Evolutionary conservation across 2,113 vertebrate genomes (phyloP).

Genomic region (Raja brachyura): DNA sequence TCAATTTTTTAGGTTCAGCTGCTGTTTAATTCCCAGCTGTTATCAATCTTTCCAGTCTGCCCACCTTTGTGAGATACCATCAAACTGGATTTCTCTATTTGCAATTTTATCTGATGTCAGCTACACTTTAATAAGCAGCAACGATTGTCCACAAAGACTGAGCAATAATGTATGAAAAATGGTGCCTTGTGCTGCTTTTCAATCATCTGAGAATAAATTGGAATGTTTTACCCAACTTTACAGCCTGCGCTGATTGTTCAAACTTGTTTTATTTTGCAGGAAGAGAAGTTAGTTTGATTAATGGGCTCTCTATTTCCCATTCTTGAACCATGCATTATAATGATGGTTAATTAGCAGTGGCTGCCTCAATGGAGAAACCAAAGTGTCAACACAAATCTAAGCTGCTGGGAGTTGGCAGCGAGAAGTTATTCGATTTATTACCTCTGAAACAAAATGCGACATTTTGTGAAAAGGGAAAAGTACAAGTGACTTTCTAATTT

Average conservation of each 20-base stretch:
- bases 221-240: background rate
- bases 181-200: background rate
- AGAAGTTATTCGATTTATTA: background rate
- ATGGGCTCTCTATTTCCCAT: background rate
- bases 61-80: background rate
- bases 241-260: background rate
- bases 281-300: slow-evolving; percentile 4
- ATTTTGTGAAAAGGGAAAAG: background rate
- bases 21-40: background rate
- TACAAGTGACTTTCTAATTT: background rate
- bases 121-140: background rate
- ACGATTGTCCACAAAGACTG: background rate
- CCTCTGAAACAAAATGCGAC: background rate
- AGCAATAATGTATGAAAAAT: background rate
- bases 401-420: background rate
- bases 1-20: background rate
- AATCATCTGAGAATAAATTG: background rate
- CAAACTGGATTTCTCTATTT: background rate
- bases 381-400: background rate
- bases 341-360: slow-evolving; percentile 4
- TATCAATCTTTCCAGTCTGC: background rate
- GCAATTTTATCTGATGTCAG: background rate
- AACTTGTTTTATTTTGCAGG: background rate
- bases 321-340: slow-evolving; percentile 16
- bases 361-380: background rate